phyloP scores from a whole-genome alignment of 1,140 invertebrate genomes.

The Stegodyphus dumicola region DNA sequence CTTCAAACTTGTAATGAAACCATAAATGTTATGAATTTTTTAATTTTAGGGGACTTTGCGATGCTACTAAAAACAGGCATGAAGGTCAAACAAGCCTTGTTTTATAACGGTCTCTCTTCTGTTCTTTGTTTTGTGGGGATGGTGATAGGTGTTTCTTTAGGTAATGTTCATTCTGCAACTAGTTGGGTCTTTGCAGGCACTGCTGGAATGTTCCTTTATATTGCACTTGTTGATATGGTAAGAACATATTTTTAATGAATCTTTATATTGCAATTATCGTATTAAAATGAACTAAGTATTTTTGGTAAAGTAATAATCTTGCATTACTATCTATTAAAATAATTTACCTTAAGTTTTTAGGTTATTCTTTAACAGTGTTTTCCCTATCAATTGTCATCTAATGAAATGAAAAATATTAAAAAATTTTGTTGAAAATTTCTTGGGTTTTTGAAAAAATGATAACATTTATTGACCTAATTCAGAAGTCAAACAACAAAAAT shows the following conservation, averaged over 20 bases:
- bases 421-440: no score
- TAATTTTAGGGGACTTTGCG: slow-evolving; percentile 76
- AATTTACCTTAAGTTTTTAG: no score
- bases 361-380: no score
- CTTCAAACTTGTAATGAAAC: no score
- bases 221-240: slow-evolving; percentile 75
- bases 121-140: slow-evolving; percentile 77
- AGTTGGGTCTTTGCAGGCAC: slow-evolving; percentile 74
- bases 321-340: no score
- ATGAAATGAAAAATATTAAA: no score
- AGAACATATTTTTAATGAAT: slow-evolving; percentile 5
- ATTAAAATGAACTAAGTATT: no score
- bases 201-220: slow-evolving; percentile 77
- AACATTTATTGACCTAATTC: no score
- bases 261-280: not conserved
- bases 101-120: slow-evolving; percentile 78
- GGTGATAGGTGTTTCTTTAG: slow-evolving; percentile 72
- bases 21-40: not conserved
- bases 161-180: slow-evolving; percentile 70
- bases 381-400: no score
- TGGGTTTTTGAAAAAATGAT: no score
- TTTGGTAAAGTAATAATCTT: no score
- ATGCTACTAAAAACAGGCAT: slow-evolving; percentile 79
- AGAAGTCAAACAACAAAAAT: no score
- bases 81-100: slow-evolving; percentile 74